Base-by-base conservation (phyloP, 2,797 vertebrate species). In the Sarcoramphus papa region DNA sequence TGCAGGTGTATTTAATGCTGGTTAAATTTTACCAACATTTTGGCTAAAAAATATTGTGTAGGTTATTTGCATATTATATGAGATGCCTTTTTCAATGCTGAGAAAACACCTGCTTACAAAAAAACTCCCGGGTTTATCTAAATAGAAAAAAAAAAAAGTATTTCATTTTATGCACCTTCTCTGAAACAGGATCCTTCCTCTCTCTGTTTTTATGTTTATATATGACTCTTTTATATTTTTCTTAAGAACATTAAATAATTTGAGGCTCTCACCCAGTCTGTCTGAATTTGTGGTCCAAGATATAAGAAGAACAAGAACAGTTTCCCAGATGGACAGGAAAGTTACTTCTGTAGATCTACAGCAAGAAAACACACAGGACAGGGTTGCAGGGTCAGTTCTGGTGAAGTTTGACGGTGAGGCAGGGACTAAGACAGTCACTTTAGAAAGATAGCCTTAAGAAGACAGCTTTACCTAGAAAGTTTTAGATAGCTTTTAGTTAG, bases 391-490 rank as follows among this genome's bases (percentile, higher is more conserved):
- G 31, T 69, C 63, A 76, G 19, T 64, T 85, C 33, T 82, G 25
- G 10, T 65, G 48, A 57, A 70, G 14, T 23, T 76, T 1, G 0
- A 0, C 28, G 17, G 8, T n/a, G 28, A 76, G 40, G 6, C 19
- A 37, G 8, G 12, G 51, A 63, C 16, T 18, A 43, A 79, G 40
- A 43, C 33, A 43, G 51, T 31, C 33, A 41, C 43, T 89, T 89
- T 23, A 50, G 33, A 59, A 64, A 82, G 50, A 48, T 0, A 72
- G 14, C 47, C 14, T 75, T 81, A 51, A 60, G 33, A 80, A 60
- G 50, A 65, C 6, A 82, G 7, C 12, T 79, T 91, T 22, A 48
- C 13, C 53, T 18, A 64, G 48, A n/a, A 90, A 64, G 18, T 8
- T 92, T 74, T 64, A 33, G 28, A 24, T 14, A 75, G 41, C 4